Percentiles rank a stretch among this genome's conserved stretches.
Conservation (phyloP, 2,888 invertebrate species). For the Pimpla rufipes region DNA sequence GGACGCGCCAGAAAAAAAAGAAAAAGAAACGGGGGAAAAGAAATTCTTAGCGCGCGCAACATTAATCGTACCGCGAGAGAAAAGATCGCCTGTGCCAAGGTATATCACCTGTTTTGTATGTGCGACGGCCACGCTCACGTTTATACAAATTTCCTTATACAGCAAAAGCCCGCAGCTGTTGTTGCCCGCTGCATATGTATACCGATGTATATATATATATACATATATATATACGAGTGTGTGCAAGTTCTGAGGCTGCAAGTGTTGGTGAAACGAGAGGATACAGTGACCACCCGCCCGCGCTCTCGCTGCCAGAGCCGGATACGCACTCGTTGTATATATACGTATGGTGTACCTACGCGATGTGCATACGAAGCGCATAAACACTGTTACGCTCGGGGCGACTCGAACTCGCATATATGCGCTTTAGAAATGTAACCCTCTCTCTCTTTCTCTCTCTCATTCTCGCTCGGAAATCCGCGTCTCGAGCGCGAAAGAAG, state of each 20-base stretch:
- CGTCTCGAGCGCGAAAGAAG: slow-evolving; percentile 31
- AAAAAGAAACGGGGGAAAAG: neutral
- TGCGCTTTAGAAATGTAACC: slow-evolving; percentile 59
- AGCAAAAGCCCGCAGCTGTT: slow-evolving; percentile 60
- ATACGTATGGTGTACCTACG: slow-evolving; percentile 58
- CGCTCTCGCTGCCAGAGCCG: slow-evolving; percentile 44
- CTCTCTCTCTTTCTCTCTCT: slow-evolving; percentile 1
- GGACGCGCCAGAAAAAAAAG: neutral
- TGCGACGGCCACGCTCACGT: slow-evolving; percentile 56
- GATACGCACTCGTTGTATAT: slow-evolving; percentile 29
- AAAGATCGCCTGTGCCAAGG: slow-evolving; percentile 27
- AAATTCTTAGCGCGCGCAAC: slow-evolving; percentile 19
- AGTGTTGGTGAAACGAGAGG: slow-evolving; percentile 26
- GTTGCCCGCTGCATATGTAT: slow-evolving; percentile 14
- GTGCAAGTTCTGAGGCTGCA: neutral
- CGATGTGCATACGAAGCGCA: slow-evolving; percentile 64
- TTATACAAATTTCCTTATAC: slow-evolving; percentile 66
- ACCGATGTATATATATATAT: slow-evolving; percentile 20
- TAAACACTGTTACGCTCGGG: slow-evolving; percentile 61
- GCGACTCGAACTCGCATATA: slow-evolving; percentile 38
- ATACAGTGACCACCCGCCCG: slow-evolving; percentile 58
- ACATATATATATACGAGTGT: neutral
- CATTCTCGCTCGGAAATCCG: neutral
- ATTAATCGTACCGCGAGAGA: slow-evolving; percentile 48
- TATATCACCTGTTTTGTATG: slow-evolving; percentile 61